Conservation (phyloP, 92 coral and sea anemone species). For the Phenganax marumi region DNA sequence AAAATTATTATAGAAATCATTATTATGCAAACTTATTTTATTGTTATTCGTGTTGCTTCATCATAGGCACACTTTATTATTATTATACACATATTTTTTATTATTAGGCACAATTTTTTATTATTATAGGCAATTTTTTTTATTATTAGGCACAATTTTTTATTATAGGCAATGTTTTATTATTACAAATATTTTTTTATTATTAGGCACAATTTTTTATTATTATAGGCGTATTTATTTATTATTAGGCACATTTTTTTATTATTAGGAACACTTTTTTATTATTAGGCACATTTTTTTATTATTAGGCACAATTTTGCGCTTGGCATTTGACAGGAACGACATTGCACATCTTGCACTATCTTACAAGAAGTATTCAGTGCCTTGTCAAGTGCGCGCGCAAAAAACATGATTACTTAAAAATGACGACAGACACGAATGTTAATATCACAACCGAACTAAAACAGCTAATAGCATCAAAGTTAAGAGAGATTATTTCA, state of each 20-base stretch:
- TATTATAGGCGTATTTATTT: constrained; percentile 19
- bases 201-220: no score
- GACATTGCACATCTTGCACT: no score
- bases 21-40: no score
- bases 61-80: no score
- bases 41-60: no score
- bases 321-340: no score
- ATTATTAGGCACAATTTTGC: constrained; percentile 38
- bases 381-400: no score
- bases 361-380: no score
- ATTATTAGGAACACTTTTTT: background rate
- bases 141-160: constrained; percentile 33
- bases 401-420: background rate
- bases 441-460: background rate
- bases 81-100: background rate
- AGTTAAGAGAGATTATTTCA: background rate
- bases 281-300: constrained; percentile 32
- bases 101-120: constrained; percentile 23
- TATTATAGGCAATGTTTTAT: constrained; percentile 1
- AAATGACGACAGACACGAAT: background rate
- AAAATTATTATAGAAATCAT: no score
- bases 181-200: constrained; percentile 20
- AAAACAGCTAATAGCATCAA: background rate
- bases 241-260: background rate
- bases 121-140: background rate